Base-by-base conservation (phyloP, 2,113 vertebrate species). In the Helogale parvula region DNA sequence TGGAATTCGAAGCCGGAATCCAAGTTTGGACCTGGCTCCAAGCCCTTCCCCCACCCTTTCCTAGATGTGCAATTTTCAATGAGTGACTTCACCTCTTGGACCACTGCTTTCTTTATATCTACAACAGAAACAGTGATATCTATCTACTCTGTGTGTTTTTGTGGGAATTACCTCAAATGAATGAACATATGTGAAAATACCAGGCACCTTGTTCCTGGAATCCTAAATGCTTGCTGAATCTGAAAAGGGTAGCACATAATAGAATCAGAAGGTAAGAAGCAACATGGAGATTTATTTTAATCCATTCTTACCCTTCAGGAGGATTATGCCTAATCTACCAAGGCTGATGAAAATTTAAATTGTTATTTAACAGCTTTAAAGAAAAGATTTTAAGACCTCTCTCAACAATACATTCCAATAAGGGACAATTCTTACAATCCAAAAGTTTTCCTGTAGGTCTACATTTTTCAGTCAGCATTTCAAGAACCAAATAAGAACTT, bases 281-380 rank as follows among this genome's bases (percentile, higher is more conserved):
- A 86, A 79, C 19, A 31, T 85, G 82, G 69, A 95, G 57, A 90
- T 92, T 93, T 92, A 90, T 92, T 71, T 97, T 80, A 90, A 89
- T 77, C 90, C 57, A 54, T 90, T 77, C 86, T 80, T 93, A 52
- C 12, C 21, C 66, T 50, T 93, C 31, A 90, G 19, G 16, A 74
- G 29, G 76, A 87, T n/a, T 16, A 84, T 71, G 45, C 19, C 47
- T 93, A 93, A 86, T 76, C 77, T 84, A 47, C 87, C 35, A 89
- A 93, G 60, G 45, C 31, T 83, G 41, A 76, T 72, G 50, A 90
- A 93, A 96, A 76, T 83, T 66, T 87, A 80, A 88, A 60, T 63
- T 74, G 23, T 54, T 83, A 33, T 35, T 79, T 92, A 72, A 92
- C 95, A 38, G 25, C 33, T 90, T 94, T 94, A 92, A 87, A 86